A percentile compares a stretch with the other conserved stretches of the same genome.
Evolutionary conservation across 1,140 invertebrate genomes (phyloP).

Genomic region (Drosophila leontia): DNA sequence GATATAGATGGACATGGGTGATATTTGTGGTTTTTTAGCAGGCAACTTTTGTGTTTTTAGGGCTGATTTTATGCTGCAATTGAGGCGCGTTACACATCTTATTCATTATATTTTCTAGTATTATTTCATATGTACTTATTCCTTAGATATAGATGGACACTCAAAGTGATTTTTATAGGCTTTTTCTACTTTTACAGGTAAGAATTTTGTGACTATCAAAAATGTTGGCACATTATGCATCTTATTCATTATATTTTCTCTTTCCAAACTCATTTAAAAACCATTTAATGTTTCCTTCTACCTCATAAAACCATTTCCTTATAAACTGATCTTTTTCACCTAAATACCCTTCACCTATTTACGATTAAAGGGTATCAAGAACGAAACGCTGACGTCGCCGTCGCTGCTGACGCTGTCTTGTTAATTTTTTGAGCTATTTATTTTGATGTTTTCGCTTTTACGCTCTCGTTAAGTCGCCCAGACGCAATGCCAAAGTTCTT

Average conservation of each 20-base stretch:
- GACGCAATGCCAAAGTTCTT: slow-evolving; percentile 73
- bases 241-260: background rate
- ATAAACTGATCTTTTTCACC: background rate
- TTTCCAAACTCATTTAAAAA: background rate
- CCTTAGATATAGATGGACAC: too few relatives aligned
- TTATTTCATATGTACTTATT: too few relatives aligned
- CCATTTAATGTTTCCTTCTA: background rate
- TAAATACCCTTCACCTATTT: background rate
- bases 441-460: slow-evolving; percentile 83
- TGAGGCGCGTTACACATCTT: background rate
- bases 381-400: slow-evolving; percentile 52
- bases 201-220: too few relatives aligned
- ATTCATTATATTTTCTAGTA: background rate
- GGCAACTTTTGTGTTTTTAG: background rate
- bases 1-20: background rate
- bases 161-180: too few relatives aligned
- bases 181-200: too few relatives aligned
- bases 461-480: slow-evolving; percentile 78
- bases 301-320: background rate
- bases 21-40: background rate
- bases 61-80: background rate
- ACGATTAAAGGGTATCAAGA: slow-evolving; percentile 23
- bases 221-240: too few relatives aligned
- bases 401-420: slow-evolving; percentile 68
- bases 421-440: slow-evolving; percentile 83